Conservation (phyloP, 2,113 vertebrate species). For the Tichodroma muraria region DNA sequence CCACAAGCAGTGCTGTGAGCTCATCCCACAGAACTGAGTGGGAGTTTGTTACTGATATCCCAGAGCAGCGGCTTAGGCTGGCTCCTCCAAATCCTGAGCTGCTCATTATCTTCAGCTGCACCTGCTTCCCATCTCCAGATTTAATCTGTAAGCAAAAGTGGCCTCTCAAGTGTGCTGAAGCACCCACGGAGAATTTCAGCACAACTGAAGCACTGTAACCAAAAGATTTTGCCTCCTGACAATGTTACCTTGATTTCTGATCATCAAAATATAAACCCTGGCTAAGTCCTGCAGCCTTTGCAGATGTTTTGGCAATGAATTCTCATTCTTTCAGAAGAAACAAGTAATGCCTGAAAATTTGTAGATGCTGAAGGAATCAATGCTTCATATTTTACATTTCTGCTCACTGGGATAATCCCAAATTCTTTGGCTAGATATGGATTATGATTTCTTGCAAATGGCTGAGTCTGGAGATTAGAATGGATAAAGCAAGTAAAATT, state of each 20-base stretch:
- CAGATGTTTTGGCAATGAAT: not conserved
- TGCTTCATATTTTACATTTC: not conserved
- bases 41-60: constrained; percentile 29
- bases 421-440: not conserved
- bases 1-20: not conserved
- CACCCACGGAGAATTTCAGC: not conserved
- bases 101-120: constrained; percentile 24
- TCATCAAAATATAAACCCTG: not conserved
- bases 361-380: not conserved
- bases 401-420: not conserved
- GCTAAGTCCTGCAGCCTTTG: not conserved
- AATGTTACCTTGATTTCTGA: not conserved
- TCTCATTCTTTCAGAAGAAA: not conserved
- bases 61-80: not conserved
- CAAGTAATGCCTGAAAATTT: not conserved
- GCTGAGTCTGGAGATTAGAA: not conserved
- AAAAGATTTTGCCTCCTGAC: not conserved
- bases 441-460: constrained; percentile 3
- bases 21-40: not conserved
- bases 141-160: constrained; percentile 5
- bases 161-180: not conserved
- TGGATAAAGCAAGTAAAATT: constrained; percentile 16
- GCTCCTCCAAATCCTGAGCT: not conserved
- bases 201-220: not conserved
- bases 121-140: constrained; percentile 29